These are phyloP conservation scores for Achatina immaculata DNA, from an alignment of 1,140 invertebrate genomes.

Conservation along the genomic window DNA sequence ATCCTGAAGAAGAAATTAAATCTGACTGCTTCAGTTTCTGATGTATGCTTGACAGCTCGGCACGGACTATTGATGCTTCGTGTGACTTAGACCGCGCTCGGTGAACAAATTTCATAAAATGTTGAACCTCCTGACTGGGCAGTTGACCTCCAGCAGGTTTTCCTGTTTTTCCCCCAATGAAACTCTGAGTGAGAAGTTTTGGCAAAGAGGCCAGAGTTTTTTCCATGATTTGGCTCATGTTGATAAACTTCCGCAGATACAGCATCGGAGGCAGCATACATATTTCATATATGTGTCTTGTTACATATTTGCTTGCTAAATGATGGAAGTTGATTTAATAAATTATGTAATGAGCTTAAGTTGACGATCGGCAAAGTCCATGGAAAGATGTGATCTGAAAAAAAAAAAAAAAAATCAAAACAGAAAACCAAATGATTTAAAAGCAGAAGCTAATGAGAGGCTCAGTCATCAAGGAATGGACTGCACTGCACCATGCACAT, in stretches of 20 bases:
- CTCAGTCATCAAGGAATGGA: too few species aligned
- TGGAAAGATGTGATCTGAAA: too few species aligned
- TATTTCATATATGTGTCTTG: not conserved
- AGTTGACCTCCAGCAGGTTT: not conserved
- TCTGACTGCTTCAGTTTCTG: conserved; percentile 33
- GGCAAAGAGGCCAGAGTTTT: conserved; percentile 35
- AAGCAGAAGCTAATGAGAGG: too few species aligned
- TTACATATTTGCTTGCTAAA: not conserved
- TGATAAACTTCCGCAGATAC: not conserved
- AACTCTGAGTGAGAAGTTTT: conserved; percentile 31
- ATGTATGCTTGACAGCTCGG: conserved; percentile 20
- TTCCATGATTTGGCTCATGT: conserved; percentile 39
- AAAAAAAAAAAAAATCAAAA: too few species aligned
- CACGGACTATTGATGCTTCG: conserved; percentile 7
- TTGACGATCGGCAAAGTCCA: too few species aligned
- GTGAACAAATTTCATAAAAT: conserved; percentile 36
- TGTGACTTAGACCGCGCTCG: conserved; percentile 32
- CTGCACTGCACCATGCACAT: too few species aligned
- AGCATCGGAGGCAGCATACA: not conserved
- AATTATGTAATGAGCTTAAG: too few species aligned
- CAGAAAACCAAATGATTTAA: too few species aligned
- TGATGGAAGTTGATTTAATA: too few species aligned
- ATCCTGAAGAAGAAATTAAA: not conserved
- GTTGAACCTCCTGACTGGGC: conserved; percentile 15
- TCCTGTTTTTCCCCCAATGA: conserved; percentile 24